These are phyloP conservation scores for Pyrrhosoma nymphula DNA, from an alignment of 2,888 invertebrate genomes.

Conservation along the genomic window DNA sequence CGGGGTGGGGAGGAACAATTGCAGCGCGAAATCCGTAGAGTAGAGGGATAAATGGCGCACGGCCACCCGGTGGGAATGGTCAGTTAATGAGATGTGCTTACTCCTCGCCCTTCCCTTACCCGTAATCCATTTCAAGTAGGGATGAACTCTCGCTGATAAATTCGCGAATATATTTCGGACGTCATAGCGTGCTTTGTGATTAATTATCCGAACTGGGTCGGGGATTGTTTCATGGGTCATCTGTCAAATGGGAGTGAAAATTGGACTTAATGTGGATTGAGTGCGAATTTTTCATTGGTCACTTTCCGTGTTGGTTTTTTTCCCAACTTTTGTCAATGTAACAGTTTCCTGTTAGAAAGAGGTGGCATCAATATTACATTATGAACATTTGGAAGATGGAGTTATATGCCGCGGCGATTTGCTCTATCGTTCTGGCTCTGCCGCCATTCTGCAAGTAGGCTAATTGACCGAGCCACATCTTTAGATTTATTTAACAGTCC, in stretches of 20 bases:
- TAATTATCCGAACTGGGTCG: not conserved
- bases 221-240: not conserved
- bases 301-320: no score
- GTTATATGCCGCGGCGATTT: no score
- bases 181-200: not conserved
- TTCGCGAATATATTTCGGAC: not conserved
- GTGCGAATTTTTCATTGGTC: not conserved
- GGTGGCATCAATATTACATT: no score
- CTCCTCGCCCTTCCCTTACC: not conserved
- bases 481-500: no score
- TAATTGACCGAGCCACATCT: no score
- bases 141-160: not conserved
- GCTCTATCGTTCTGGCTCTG: no score
- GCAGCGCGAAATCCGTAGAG: not conserved
- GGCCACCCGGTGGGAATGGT: not conserved
- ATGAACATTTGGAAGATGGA: no score
- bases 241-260: not conserved
- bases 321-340: no score
- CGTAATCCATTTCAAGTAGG: not conserved
- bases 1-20: not conserved
- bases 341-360: no score
- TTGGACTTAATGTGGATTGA: not conserved
- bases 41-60: not conserved
- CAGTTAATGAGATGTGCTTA: not conserved
- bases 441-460: no score